Conservation (phyloP, 53 echinoderm and acorn worm genomes). For the Zoroaster sp. region DNA sequence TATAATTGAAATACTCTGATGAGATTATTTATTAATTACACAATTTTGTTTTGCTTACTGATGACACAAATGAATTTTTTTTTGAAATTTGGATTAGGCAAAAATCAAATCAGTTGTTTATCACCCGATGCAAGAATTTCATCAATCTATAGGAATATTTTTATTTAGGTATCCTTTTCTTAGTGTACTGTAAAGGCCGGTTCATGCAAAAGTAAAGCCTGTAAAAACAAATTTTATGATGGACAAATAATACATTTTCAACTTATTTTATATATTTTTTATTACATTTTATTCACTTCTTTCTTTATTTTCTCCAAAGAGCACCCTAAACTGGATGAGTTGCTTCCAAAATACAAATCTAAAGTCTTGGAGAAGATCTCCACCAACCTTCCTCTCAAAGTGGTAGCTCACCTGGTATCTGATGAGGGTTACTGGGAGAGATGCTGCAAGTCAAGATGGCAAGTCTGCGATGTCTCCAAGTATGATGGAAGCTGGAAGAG, state of each 20-base stretch:
- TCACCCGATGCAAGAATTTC: no score
- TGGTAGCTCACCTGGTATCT: slow-evolving; percentile 90
- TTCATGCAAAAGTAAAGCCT: neutral
- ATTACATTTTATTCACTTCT: neutral
- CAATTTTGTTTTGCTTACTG: no score
- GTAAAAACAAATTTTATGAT: no score
- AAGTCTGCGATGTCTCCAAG: slow-evolving; percentile 88
- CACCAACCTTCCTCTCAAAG: slow-evolving; percentile 86
- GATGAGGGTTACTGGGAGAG: slow-evolving; percentile 99
- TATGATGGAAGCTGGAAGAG: slow-evolving; percentile 92
- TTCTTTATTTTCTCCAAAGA: slow-evolving; percentile 62
- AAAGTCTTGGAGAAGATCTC: slow-evolving; percentile 98
- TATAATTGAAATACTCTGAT: no score
- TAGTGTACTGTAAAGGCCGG: neutral
- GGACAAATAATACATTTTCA: neutral
- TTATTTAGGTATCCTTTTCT: neutral
- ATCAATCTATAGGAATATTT: no score
- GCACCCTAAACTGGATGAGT: slow-evolving; percentile 94
- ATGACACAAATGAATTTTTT: no score
- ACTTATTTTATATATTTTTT: neutral
- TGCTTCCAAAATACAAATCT: slow-evolving; percentile 92
- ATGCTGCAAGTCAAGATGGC: slow-evolving; percentile 89
- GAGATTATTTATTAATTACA: no score
- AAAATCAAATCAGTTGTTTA: no score
- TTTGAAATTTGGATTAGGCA: no score